Conservation (phyloP, 2,113 vertebrate genomes). For the Bujurquina vittata region DNA sequence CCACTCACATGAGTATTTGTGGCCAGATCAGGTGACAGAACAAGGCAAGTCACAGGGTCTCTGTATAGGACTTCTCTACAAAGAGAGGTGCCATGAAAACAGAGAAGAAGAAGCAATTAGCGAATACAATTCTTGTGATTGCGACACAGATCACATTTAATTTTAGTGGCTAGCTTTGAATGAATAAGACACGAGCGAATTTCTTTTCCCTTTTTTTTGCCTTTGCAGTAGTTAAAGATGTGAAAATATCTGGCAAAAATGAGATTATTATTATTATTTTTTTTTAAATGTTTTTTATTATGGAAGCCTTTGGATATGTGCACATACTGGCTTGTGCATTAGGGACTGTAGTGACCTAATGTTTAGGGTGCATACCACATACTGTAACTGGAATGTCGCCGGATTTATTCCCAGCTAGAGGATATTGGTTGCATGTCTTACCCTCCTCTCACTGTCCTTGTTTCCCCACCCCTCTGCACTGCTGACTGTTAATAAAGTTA, state of each 20-base stretch:
- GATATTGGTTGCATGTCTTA: background rate
- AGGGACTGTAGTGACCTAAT: background rate
- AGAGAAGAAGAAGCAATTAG: background rate
- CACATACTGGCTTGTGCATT: background rate
- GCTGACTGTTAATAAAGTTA: too few relatives aligned
- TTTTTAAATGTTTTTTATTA: rapidly evolving
- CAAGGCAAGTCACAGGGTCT: constrained; percentile 1
- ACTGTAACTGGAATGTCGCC: background rate
- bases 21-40: constrained; percentile 47
- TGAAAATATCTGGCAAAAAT: background rate
- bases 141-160: background rate
- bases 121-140: background rate
- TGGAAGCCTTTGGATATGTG: background rate
- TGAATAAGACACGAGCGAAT: background rate
- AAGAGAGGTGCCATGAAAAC: background rate
- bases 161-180: background rate
- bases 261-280: too few relatives aligned
- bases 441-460: background rate
- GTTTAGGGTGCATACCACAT: background rate
- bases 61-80: constrained; percentile 9
- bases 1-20: constrained; percentile 38
- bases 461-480: background rate
- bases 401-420: background rate
- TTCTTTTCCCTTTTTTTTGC: background rate
- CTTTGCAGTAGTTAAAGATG: background rate